These are phyloP conservation scores for Centropristis striata DNA, from an alignment of 2,113 vertebrate genomes.

Conservation along the genomic window DNA sequence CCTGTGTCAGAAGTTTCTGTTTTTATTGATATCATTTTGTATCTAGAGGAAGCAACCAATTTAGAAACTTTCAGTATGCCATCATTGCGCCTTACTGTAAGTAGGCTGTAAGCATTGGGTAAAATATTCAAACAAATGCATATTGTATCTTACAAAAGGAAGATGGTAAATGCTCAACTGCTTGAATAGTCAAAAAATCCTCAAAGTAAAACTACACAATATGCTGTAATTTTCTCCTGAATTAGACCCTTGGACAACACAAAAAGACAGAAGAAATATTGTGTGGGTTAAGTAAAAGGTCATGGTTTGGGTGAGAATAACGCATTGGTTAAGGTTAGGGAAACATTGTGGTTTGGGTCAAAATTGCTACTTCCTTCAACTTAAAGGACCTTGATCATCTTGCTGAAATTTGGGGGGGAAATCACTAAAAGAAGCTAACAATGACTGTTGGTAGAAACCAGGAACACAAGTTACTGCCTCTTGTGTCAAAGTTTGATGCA, in stretches of 20 bases:
- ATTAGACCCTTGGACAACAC: neutral
- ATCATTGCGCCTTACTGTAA: neutral
- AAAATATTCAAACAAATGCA: neutral
- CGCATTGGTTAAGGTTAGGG: neutral
- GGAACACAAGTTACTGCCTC: neutral
- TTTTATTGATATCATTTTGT: neutral
- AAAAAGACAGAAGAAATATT: neutral
- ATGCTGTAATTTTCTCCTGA: no score
- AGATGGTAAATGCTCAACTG: neutral
- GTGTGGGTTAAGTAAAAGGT: neutral
- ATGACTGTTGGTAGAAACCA: neutral
- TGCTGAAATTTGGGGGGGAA: conserved; percentile 7
- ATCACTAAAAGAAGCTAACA: neutral
- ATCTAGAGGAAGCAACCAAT: neutral
- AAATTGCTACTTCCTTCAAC: conserved; percentile 26
- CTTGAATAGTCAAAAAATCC: neutral
- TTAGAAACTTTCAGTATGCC: neutral
- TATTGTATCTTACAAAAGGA: neutral
- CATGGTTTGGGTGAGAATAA: neutral
- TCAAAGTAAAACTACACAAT: neutral
- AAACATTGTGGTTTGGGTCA: conserved; percentile 27
- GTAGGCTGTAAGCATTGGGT: no score
- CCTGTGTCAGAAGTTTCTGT: neutral
- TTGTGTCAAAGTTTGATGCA: conserved; percentile 10
- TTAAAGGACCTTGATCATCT: neutral